phyloP scores from a whole-genome alignment of 2,888 invertebrate species.

The Trachelus stipa region DNA sequence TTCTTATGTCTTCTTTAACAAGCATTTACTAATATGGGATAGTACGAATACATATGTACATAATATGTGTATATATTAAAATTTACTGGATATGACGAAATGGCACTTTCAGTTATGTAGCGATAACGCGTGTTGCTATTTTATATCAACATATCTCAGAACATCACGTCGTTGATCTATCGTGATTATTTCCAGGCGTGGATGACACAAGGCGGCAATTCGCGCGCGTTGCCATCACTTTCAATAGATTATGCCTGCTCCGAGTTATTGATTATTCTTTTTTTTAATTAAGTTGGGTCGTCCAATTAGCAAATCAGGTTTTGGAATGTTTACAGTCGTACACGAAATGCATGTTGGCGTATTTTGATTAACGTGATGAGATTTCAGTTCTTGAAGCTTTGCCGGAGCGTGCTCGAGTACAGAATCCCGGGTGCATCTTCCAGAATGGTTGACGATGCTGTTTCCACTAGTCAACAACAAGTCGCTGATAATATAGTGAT shows the following conservation, averaged over 20 bases:
- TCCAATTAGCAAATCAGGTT: slow-evolving; percentile 32
- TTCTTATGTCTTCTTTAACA: background rate
- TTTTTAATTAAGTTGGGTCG: slow-evolving; percentile 44
- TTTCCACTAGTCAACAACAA: background rate
- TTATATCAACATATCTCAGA: background rate
- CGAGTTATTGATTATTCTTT: slow-evolving; percentile 50
- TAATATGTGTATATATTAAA: slow-evolving; percentile 15
- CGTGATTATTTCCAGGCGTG: slow-evolving; percentile 4
- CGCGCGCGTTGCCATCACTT: slow-evolving; percentile 13
- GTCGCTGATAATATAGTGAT: background rate
- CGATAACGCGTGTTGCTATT: background rate
- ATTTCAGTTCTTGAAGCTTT: background rate
- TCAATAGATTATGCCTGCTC: slow-evolving; percentile 18
- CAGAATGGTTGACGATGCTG: background rate
- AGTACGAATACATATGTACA: slow-evolving; percentile 11
- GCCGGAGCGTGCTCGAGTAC: slow-evolving; percentile 1
- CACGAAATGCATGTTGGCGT: slow-evolving; percentile 1
- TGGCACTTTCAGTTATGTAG: slow-evolving; percentile 40
- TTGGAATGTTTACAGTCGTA: slow-evolving; percentile 24
- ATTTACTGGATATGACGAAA: slow-evolving; percentile 35
- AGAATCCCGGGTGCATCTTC: background rate
- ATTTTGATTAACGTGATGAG: slow-evolving; percentile 19
- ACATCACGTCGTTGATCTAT: slow-evolving; percentile 14
- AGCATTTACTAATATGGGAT: background rate
- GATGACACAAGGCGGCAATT: background rate